phyloP scores from a whole-genome alignment of 2,888 invertebrate species.

The Lysandra coridon region DNA sequence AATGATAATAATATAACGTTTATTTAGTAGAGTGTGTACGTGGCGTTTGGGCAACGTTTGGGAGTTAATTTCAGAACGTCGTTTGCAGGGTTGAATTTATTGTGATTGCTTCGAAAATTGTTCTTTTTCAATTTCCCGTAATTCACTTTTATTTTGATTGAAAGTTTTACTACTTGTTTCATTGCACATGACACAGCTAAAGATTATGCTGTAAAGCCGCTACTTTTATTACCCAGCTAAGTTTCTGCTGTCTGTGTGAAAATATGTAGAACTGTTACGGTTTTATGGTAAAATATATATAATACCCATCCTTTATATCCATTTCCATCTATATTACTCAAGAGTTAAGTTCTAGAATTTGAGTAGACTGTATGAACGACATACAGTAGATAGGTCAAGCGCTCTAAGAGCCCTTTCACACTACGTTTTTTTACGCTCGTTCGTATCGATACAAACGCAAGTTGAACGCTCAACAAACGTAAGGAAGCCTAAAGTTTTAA shows the following conservation, averaged over 20 bases:
- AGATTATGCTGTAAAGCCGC: background rate
- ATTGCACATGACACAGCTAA: no score
- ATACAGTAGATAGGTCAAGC: no score
- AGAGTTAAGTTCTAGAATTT: no score
- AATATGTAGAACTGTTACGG: background rate
- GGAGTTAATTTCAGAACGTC: slow-evolving; percentile 32
- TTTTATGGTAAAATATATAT: background rate
- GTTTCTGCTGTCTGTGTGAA: no score
- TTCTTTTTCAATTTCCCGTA: slow-evolving; percentile 11
- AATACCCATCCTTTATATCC: no score
- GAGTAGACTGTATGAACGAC: no score
- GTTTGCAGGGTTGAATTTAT: slow-evolving; percentile 30
- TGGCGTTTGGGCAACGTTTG: background rate
- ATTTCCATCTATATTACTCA: no score
- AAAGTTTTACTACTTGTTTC: background rate
- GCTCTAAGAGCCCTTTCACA: no score
- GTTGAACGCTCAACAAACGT: no score
- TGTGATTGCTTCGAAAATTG: slow-evolving; percentile 8
- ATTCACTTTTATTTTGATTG: background rate
- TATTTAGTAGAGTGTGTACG: slow-evolving; percentile 20
- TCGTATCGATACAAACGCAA: no score
- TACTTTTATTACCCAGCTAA: background rate
- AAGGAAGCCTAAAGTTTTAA: no score
- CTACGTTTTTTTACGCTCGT: no score
- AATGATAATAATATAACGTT: slow-evolving; percentile 34